Base-by-base conservation (phyloP, 1,140 invertebrate species). In the Arctopsyche grandis region DNA sequence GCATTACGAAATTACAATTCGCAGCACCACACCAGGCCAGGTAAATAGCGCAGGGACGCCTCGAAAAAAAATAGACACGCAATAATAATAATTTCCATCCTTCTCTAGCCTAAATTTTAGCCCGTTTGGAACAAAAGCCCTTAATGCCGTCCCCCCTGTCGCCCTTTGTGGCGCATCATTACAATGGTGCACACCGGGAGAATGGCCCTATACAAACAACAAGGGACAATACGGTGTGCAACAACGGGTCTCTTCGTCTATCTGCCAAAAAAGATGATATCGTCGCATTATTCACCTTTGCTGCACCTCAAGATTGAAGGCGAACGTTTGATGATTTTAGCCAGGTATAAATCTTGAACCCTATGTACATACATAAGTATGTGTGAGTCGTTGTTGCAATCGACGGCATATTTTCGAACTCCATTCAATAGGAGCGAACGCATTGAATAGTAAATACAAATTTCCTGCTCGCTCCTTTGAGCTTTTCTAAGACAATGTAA, bases 201-300 rank as follows among this genome's bases (percentile, higher is more conserved):
- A 81, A 81, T 79, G 73, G 73, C 70, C 78, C 77, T 81, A 78
- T 78, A 79, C 77, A 81, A 81, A 81, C 80, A 81, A 38, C 29
- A 4, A 46, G 66, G 75, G 56, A 80, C 79, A 80, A 80, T 80
- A 56, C 21, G 60, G 71, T 19, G 22, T 66, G 66, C 70, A 73
- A 60, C 22, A 48, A 74, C 10, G 52, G 21, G 22, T 44, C 74
- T 7, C 19, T n/a, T 16, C 43, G 19, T 19, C 29, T 63, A 63
- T 76, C 26, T 58, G 74, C 56, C 74, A 60, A 63, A 52, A 46
- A 26, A 63, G 74, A 76, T 76, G 74, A 76, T 76, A 76, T 76
- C 74, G 74, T 63, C 44, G 56, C 56, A 76, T 76, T 76, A 76
- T 76, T 76, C 58, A 76, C 73, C 21, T 38, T 24, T 19, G 38